Conservation (phyloP, 2,888 invertebrate species). For the Aspidiotus destructor region DNA sequence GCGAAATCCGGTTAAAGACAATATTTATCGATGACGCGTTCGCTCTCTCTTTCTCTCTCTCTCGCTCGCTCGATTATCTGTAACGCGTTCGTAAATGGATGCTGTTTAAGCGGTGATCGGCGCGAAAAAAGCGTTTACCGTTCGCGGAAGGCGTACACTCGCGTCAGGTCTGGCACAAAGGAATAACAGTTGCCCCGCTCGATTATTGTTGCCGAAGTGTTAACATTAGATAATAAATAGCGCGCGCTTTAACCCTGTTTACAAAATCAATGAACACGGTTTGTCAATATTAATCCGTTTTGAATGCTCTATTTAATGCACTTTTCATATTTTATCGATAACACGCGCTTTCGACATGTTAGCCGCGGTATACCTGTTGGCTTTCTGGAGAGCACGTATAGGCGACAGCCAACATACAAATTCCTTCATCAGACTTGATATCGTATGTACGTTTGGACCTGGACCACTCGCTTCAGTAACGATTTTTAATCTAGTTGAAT, state of each 20-base stretch:
- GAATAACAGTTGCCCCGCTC: neutral
- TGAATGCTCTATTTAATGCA: slow-evolving; percentile 18
- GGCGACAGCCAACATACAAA: neutral
- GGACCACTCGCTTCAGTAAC: no score
- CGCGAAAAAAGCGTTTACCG: neutral
- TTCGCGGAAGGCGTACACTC: neutral
- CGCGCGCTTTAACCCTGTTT: slow-evolving; percentile 26
- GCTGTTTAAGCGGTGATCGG: slow-evolving; percentile 1
- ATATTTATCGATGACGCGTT: slow-evolving; percentile 28
- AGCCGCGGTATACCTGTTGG: neutral
- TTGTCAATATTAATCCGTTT: slow-evolving; percentile 27
- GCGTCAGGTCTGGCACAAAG: slow-evolving; percentile 1
- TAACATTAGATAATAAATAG: slow-evolving; percentile 28
- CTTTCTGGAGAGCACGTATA: neutral
- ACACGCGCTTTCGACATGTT: slow-evolving; percentile 21
- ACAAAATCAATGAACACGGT: slow-evolving; percentile 27
- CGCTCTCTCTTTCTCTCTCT: neutral
- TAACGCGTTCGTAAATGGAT: slow-evolving; percentile 26
- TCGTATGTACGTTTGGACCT: no score
- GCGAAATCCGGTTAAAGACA: slow-evolving; percentile 26
- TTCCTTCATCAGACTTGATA: no score
- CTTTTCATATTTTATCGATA: slow-evolving; percentile 30
- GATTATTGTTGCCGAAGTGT: slow-evolving; percentile 27
- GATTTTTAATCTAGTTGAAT: no score
- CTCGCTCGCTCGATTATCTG: slow-evolving; percentile 17